Conservation (phyloP, 2,888 invertebrate species). For the Xylocampa areola region DNA sequence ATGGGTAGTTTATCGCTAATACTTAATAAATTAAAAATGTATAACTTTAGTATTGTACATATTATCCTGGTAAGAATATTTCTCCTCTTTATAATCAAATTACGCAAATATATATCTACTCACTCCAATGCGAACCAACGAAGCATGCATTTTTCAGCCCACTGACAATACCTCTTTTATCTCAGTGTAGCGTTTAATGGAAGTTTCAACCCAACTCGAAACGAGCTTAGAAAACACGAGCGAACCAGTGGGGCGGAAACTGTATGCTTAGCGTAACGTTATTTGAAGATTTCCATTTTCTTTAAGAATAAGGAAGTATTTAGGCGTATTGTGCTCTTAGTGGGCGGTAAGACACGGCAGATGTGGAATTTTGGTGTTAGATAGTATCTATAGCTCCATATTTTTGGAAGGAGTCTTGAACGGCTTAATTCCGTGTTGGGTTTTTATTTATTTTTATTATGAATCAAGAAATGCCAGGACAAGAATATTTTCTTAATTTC, state of each 20-base stretch:
- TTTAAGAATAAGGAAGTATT: conserved; percentile 36
- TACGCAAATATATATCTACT: neutral
- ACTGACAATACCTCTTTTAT: conserved; percentile 53
- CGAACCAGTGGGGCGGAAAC: conserved; percentile 41
- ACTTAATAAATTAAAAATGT: no score
- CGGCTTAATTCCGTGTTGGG: conserved; percentile 1
- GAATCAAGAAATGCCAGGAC: conserved; percentile 15
- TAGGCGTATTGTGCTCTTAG: conserved; percentile 33
- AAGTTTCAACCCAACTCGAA: conserved; percentile 45
- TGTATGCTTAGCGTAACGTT: conserved; percentile 36
- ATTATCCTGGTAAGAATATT: no score
- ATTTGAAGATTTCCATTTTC: conserved; percentile 45
- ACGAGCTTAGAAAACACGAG: conserved; percentile 43
- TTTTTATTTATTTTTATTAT: conserved; percentile 28
- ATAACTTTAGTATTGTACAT: no score
- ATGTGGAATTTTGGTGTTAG: conserved; percentile 8
- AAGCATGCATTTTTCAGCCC: conserved; percentile 42
- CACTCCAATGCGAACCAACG: conserved; percentile 29
- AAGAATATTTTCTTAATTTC: no score
- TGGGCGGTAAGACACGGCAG: conserved; percentile 15
- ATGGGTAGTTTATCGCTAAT: no score
- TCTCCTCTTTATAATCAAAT: neutral
- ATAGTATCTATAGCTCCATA: conserved; percentile 16
- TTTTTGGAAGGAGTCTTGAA: conserved; percentile 18
- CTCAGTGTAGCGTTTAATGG: conserved; percentile 45